Evolutionary conservation across 2,113 vertebrate genomes (phyloP), one percentile per base, ranked within the genome.

Genomic region (Spheniscus mendiculus): DNA sequence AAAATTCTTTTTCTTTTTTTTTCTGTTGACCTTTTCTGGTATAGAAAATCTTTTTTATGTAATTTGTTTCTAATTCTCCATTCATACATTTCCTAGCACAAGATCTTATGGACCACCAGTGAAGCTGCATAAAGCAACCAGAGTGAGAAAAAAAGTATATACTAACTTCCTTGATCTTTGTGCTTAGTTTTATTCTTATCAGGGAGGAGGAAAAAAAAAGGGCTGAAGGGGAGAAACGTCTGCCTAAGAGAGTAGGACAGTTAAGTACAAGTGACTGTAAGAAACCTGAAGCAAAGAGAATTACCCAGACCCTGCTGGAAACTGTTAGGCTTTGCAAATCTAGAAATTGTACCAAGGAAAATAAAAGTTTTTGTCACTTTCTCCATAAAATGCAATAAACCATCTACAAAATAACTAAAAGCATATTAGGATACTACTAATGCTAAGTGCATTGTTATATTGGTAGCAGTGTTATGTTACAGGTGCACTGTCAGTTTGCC

Each of bases 381-480:
- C 47, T 42, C 26, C n/a, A 55, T 45, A 22, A 87, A 74, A 34
- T 5, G 4, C 11, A 70, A 11, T 27, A n/a, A 58, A 21, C 6
- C 2, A 2, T 49, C 76, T 55, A 23, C 32, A 23, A 47, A 65
- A 55, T 11, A 61, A 19, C 9, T 30, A 36, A 15, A 50, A 81
- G 9, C 10, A 7, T 30, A 23, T 61, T 50, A 36, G 5, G 1
- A 3, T 50, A 6, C 17, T 27, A 62, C 18, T 56, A 82, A 22
- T 1, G 1, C 22, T 18, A n/a, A 34, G 12, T 26, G 15, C 11
- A 26, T 3, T 30, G 12, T 22, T 42, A 1, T 20, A 4, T 36
- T 30, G 26, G 18, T 42, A 23, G 15, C 13, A 38, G 13, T 5
- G 16, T 17, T 42, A 9, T 3, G 4, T 47, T 36, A 17, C 7